Base-by-base conservation (phyloP, 2,888 invertebrate species). In the Tortricodes alternella region DNA sequence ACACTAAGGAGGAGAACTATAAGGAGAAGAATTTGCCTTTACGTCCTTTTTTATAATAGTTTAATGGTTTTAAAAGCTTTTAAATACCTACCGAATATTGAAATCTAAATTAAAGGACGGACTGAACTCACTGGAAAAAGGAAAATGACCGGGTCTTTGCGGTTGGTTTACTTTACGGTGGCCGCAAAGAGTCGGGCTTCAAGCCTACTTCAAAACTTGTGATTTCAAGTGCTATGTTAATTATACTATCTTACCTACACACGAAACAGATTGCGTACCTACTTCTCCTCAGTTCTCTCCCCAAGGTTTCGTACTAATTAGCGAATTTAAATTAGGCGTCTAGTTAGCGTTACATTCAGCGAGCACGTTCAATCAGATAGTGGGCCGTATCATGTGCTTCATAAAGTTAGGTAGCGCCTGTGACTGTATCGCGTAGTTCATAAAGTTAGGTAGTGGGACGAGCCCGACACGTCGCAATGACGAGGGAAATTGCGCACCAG, bases 401-500 rank as follows among this genome's bases (percentile, higher is more conserved):
- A 18, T 29, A 16, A 43, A 44, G 16, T 29, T 41, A 16, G 41
- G 44, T 44, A 18, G 44, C 9, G 27, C 5, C 5, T 9, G n/a
- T 29, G 29, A 29, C n/a, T 43, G 16, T 18, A n/a, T 34, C 48
- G 24, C 23, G 24, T 43, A 49, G 48, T 55, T 23, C 21, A 37
- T 37, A 18, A 18, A 43, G 37, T 41, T 35, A 34, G 29, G 39
- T 39, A 48, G 55, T 18, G 23, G 49, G 19, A 18, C 52, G 35
- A 35, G 19, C 58, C 60, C 60, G 66, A 68, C 70, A 70, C 57
- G 61, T 65, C 66, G 60, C 63, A 71, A 68, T 74, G 74, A 73
- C 71, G 68, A 73, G 67, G 75, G 77, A 80, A 83, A 82, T 79
- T 78, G 79, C 73, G 67, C 57, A 53, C 66, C 62, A 64, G 73